phyloP scores from a whole-genome alignment of 2,888 invertebrate species.

The Camptogramma bilineatum region DNA sequence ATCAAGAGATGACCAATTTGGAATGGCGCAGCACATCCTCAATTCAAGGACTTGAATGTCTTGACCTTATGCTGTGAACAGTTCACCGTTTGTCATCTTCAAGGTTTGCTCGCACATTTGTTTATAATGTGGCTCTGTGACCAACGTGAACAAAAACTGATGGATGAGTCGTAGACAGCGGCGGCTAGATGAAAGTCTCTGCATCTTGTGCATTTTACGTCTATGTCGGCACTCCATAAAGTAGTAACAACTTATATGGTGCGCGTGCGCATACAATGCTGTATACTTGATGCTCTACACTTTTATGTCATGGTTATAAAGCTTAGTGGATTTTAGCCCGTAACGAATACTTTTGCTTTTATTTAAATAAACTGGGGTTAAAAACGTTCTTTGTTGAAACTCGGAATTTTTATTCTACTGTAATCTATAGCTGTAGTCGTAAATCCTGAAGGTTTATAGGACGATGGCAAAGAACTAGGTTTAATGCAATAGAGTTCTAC shows the following conservation, averaged over 20 bases:
- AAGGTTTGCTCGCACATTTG: slow-evolving; percentile 7
- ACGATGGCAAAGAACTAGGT: background rate
- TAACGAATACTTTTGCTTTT: background rate
- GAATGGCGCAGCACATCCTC: slow-evolving; percentile 19
- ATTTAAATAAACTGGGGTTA: no score
- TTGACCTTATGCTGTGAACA: slow-evolving; percentile 12
- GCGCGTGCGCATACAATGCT: background rate
- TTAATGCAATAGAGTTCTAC: background rate
- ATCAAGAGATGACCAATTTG: slow-evolving; percentile 10
- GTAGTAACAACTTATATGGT: slow-evolving; percentile 7
- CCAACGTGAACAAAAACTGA: slow-evolving; percentile 17
- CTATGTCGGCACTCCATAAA: slow-evolving; percentile 17
- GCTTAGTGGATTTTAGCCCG: background rate
- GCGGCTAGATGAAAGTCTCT: slow-evolving; percentile 38
- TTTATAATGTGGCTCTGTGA: slow-evolving; percentile 1
- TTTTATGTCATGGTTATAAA: background rate
- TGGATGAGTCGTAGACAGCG: slow-evolving; percentile 28
- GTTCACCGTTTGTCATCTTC: slow-evolving; percentile 9
- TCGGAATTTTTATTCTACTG: no score
- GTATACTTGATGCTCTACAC: background rate
- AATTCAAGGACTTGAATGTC: slow-evolving; percentile 21
- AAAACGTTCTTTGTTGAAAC: no score
- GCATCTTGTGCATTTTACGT: slow-evolving; percentile 27
- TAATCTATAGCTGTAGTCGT: no score
- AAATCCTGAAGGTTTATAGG: background rate